Evolutionary conservation across 2,113 vertebrate genomes (phyloP), one percentile per base, ranked within the genome.

Genomic region (Grammomys dolichurus): DNA sequence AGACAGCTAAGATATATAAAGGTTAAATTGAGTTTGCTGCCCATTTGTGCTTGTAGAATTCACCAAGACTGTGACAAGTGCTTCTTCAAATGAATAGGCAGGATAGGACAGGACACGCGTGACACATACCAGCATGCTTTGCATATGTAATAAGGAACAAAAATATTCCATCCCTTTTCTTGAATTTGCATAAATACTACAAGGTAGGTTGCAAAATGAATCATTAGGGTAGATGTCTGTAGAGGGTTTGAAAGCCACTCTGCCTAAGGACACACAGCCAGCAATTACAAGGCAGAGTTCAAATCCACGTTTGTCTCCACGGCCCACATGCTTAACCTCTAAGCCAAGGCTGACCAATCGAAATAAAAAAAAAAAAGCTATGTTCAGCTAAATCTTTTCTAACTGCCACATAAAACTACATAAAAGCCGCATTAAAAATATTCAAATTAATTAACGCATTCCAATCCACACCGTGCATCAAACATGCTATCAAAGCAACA

Each of bases 391-490:
- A 73, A 43, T 69, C 33, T 24, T 60, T 80, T 63, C 51, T 60
- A 60, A 26, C 11, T 65, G 36, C 65, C 69, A 89, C 51, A 54
- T 82, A 48, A 75, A 88, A 80, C 70, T 14, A 12, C 22, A n/a
- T 81, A 92, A 88, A 48, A 88, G 11, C 9, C 17, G 69, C n/a
- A 54, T 58, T 93, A 56, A 89, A 76, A 95, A 77, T 22, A 69
- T 10, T 69, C 54, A 89, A 70, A 69, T 89, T 54, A 91, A 87
- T 72, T 84, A 63, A 36, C 63, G 36, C 46, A 65, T 5, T 82
- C 26, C 60, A 51, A 75, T 69, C 72, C 51, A 28, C n/a, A 0
- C 65, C 56, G 17, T 36, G 65, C 51, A 46, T 31, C 56, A 91
- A 94, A 86, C 8, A 48, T 43, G 67, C n/a, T 40, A 90, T 54